phyloP scores from a whole-genome alignment of 2,888 invertebrate species.

The Ferrisia virgata region DNA sequence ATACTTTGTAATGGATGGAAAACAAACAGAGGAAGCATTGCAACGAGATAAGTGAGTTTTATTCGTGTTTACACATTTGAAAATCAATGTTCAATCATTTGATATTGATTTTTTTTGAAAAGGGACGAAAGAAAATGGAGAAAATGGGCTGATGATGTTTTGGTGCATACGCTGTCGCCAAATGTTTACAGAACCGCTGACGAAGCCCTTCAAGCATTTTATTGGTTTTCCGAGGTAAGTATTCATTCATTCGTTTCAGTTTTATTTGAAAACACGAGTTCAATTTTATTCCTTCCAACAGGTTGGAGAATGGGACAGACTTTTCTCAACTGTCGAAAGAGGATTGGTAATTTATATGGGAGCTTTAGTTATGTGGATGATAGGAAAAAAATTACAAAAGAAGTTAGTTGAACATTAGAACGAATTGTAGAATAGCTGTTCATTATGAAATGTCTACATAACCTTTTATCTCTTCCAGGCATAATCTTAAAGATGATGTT shows the following conservation, averaged over 20 bases:
- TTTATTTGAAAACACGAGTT: not conserved
- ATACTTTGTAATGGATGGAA: conserved; percentile 80
- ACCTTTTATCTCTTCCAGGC: conserved; percentile 57
- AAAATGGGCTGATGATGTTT: conserved; percentile 85
- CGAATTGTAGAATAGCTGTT: not conserved
- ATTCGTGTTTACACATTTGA: conserved; percentile 1
- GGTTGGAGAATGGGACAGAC: conserved; percentile 86
- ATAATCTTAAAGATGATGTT: conserved; percentile 83
- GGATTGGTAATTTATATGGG: conserved; percentile 86
- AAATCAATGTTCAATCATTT: not conserved
- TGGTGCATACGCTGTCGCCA: conserved; percentile 92
- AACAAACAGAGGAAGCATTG: not conserved
- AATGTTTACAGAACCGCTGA: conserved; percentile 86
- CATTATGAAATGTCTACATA: not conserved
- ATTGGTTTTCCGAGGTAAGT: conserved; percentile 78
- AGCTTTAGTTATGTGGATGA: conserved; percentile 88
- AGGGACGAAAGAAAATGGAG: conserved; percentile 94
- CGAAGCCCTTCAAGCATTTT: conserved; percentile 88
- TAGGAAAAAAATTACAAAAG: conserved; percentile 83
- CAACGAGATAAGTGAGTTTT: not conserved
- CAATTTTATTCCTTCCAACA: conserved; percentile 49
- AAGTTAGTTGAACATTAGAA: conserved; percentile 56
- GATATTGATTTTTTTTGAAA: conserved; percentile 44
- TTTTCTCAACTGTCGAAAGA: conserved; percentile 84
- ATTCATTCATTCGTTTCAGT: not conserved